These are phyloP conservation scores for Sciurus carolinensis DNA, from an alignment of 2,797 vertebrate genomes.

Conservation along the genomic window DNA sequence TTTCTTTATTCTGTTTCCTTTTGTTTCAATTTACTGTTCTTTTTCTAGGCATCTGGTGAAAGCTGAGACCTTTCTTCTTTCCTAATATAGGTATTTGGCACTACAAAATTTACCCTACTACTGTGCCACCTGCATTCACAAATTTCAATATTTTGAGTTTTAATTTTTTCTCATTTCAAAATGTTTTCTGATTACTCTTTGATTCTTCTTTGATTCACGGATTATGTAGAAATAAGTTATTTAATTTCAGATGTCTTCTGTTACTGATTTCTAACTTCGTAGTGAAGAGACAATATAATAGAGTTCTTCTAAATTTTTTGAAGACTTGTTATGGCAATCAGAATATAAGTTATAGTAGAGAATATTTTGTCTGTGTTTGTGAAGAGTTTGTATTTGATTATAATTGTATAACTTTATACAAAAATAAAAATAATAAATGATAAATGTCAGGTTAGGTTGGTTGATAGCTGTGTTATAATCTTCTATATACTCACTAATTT, in stretches of 20 bases:
- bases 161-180: neutral
- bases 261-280: neutral
- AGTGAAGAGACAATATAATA: neutral
- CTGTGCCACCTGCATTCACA: neutral
- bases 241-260: neutral
- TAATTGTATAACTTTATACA: neutral
- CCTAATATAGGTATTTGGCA: neutral
- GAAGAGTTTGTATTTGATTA: neutral
- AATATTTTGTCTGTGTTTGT: neutral
- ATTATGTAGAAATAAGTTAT: neutral
- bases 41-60: neutral
- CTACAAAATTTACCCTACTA: neutral
- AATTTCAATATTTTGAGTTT: neutral
- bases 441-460: neutral
- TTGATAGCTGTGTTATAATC: neutral
- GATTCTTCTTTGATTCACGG: neutral
- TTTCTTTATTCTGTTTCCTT: neutral
- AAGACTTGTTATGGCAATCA: neutral
- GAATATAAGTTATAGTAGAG: neutral
- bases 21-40: neutral
- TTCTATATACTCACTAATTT: neutral
- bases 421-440: too few species aligned
- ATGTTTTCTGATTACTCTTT: neutral
- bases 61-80: neutral
- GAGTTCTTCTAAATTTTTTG: neutral